Evolutionary conservation across 92 coral and sea anemone species (phyloP), one percentile per base, ranked within the genome.

Genomic region (Siderastrea siderea): DNA sequence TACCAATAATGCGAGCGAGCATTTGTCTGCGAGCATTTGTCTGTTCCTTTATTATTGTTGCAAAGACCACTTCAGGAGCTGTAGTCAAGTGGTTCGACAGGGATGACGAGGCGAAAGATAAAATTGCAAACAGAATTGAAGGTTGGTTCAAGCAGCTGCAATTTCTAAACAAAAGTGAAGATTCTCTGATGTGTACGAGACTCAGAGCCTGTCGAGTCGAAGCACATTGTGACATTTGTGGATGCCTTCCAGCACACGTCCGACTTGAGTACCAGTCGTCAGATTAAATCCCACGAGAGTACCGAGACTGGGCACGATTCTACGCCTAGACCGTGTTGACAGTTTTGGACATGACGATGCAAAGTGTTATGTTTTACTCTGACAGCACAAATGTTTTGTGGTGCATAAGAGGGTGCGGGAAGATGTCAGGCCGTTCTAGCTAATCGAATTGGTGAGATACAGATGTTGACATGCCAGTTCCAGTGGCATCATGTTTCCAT

Each of bases 401-500:
- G 91, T 90, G 95, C 91, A 75, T 93, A 12, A 12, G 90, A 57
- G 90, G 92, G 10, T 64, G 77, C 0, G 87, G 93, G 8, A 68
- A 73, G 87, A 88, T 46, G 88, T 94, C 66, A 71, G 90, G 45
- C 87, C 96, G 0, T 91, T 94, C 50, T 94, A 53, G 84, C 91
- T 0, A 90, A 93, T 68, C 57, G 93, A 43, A 71, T 93, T 51
- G 94, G 94, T 3, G 94, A 93, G 67, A 82, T 91, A 38, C 96
- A 94, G 69, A 82, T 69, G 52, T 44, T 2, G 64, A 87, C 90
- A 1, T 84, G 69, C 1, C 94, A 90, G 49, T 58, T 68, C 1
- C 94, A 91, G 77, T 93, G 94, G 94, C 88, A 84, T 50, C 87
- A 88, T 79, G 92, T 79, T n/a, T n/a, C n/a, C n/a, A n/a, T n/a